Conservation (phyloP, 2,888 invertebrate genomes). For the Hypomecis atomaria region DNA sequence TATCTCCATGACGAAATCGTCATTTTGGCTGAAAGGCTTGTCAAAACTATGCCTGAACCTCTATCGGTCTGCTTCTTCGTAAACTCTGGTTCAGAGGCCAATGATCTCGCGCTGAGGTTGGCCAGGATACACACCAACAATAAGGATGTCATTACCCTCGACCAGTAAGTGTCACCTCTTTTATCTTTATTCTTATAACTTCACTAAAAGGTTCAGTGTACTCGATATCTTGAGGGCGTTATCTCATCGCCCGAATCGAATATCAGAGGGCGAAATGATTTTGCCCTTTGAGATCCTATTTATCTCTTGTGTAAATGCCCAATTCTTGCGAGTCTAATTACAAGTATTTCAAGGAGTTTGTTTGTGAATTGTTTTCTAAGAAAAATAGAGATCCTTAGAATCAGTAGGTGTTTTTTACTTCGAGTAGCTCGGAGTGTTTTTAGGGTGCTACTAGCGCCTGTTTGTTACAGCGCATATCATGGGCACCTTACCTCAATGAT, state of each 20-base stretch:
- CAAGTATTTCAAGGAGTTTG: not conserved
- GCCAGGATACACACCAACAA: conserved; percentile 95
- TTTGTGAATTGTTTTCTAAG: conserved; percentile 7
- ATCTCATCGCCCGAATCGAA: conserved; percentile 11
- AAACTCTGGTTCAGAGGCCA: conserved; percentile 99
- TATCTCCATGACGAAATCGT: conserved; percentile 98
- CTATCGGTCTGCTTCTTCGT: conserved; percentile 97
- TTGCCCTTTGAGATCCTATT: conserved; percentile 4
- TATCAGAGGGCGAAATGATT: conserved; percentile 1
- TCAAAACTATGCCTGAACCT: conserved; percentile 92
- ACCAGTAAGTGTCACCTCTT: conserved; percentile 92
- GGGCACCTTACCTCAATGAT: conserved; percentile 98
- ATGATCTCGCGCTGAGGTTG: conserved; percentile 97
- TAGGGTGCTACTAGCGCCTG: conserved; percentile 82
- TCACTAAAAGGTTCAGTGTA: conserved; percentile 21
- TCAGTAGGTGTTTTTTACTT: conserved; percentile 52
- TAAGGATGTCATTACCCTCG: conserved; percentile 95
- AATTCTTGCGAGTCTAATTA: not conserved
- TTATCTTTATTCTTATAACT: conserved; percentile 25
- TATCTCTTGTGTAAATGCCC: conserved; percentile 1
- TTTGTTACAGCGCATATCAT: conserved; percentile 97
- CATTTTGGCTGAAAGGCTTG: conserved; percentile 93
- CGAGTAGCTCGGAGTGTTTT: conserved; percentile 68
- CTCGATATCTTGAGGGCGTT: conserved; percentile 26
- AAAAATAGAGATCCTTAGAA: conserved; percentile 4